Evolutionary conservation across 2,888 invertebrate genomes (phyloP), one percentile per base, ranked within the genome.

Genomic region (Drosophila antonietae): DNA sequence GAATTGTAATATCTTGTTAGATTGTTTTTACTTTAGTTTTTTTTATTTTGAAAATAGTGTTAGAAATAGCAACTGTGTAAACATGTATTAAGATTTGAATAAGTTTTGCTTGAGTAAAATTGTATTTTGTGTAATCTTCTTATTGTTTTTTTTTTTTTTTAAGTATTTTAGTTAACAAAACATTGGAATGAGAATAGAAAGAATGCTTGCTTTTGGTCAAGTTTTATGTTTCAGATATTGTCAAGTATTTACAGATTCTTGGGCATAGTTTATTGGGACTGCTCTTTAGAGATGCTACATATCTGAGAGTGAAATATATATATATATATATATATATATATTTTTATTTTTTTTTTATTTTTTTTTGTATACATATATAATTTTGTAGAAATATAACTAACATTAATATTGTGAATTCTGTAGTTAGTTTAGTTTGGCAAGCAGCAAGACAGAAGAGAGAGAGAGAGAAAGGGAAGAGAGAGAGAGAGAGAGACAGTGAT

Each of bases 161-260:
- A 1, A 6, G 6, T 33, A 12, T 18, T 51, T 3, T 4, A 35
- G 14, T 51, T 18, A 51, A 51, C 33, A 7, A n/a, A 49, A 49
- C 3, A 49, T 49, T 12, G 35, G 20, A 52, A 20, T 52, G 37
- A 20, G 35, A 37, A 12, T 35, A n/a, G 18, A 18, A 8, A 28
- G 37, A 46, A 47, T 39, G 14, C 47, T 14, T 41, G 31, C n/a
- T 18, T 63, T 73, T 73, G 67, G 57, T 71, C 64, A 39, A 43
- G 67, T 47, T 51, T 14, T 20, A 35, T 20, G 33, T 35, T 44
- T 74, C 61, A 60, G 75, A 73, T 73, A 73, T 73, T 73, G 75
- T 73, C 73, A 47, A 52, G 53, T 74, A 49, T 64, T 63, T 64
- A 62, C 33, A 64, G 64, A 41, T 63, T 23, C 46, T 43, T 62